A percentile compares a stretch with the other conserved stretches of the same genome.
Evolutionary conservation across 1,140 invertebrate genomes (phyloP).

Genomic region (Bombus turneri): DNA sequence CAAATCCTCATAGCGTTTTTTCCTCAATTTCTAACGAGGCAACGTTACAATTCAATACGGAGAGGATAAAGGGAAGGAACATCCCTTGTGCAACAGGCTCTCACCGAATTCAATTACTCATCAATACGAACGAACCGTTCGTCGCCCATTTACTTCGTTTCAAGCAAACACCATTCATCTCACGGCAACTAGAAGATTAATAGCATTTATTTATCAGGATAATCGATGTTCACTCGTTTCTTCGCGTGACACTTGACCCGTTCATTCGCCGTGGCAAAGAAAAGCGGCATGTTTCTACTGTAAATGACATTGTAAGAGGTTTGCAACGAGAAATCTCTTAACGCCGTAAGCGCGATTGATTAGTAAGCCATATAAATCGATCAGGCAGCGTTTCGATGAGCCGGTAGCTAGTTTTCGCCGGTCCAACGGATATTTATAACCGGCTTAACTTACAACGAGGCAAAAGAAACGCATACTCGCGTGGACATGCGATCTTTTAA

Average conservation of each 20-base stretch:
- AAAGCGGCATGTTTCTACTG: not conserved
- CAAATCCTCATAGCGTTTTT: not conserved
- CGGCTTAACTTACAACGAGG: not conserved
- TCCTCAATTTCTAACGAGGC: not conserved
- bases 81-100: too few relatives aligned
- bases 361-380: constrained; percentile 16
- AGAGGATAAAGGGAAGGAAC: not conserved
- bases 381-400: not conserved
- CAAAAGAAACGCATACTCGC: constrained; percentile 6
- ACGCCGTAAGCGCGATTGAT: not conserved
- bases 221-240: constrained; percentile 11
- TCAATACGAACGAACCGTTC: not conserved
- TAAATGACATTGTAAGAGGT: not conserved
- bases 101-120: not conserved
- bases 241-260: not conserved
- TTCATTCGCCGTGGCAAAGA: not conserved
- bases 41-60: not conserved
- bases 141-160: constrained; percentile 3
- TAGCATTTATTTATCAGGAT: constrained; percentile 20
- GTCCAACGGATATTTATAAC: not conserved
- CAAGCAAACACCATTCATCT: not conserved
- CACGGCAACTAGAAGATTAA: not conserved
- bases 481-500: constrained; percentile 1
- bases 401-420: not conserved
- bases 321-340: not conserved